Evolutionary conservation across 2,888 invertebrate genomes (phyloP).

Genomic region (Idaea biselata): DNA sequence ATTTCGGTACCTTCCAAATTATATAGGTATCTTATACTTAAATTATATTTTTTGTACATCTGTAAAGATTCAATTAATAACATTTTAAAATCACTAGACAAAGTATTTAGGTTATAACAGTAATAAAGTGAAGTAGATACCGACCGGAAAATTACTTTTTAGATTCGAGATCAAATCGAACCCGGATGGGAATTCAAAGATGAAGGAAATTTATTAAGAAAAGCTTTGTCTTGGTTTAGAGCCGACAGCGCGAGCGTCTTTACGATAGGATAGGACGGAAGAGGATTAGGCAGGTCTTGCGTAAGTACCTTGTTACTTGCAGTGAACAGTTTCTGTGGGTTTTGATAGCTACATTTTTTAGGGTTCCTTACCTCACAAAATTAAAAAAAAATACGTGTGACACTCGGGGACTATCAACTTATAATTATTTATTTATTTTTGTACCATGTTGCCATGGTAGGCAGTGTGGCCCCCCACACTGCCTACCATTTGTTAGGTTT

Average conservation of each 20-base stretch:
- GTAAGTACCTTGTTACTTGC: not conserved
- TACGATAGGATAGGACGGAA: not conserved
- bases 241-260: not conserved
- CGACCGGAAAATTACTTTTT: not conserved
- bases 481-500: too few species aligned
- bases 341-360: not conserved
- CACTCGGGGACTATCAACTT: too few species aligned
- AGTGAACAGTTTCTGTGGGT: not conserved
- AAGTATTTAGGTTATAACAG: not conserved
- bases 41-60: not conserved
- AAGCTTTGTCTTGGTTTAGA: not conserved
- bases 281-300: not conserved
- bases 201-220: slow-evolving; percentile 1
- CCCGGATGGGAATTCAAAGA: not conserved
- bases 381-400: too few species aligned
- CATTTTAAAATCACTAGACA: not conserved
- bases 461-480: too few species aligned
- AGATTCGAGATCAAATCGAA: not conserved
- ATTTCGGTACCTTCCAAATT: too few species aligned
- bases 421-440: too few species aligned
- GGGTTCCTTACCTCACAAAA: too few species aligned
- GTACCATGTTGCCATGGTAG: too few species aligned
- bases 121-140: not conserved
- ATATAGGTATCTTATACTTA: too few species aligned
- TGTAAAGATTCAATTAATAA: not conserved